These are phyloP conservation scores for Dascyllus trimaculatus DNA, from an alignment of 2,113 vertebrate genomes.

Conservation along the genomic window DNA sequence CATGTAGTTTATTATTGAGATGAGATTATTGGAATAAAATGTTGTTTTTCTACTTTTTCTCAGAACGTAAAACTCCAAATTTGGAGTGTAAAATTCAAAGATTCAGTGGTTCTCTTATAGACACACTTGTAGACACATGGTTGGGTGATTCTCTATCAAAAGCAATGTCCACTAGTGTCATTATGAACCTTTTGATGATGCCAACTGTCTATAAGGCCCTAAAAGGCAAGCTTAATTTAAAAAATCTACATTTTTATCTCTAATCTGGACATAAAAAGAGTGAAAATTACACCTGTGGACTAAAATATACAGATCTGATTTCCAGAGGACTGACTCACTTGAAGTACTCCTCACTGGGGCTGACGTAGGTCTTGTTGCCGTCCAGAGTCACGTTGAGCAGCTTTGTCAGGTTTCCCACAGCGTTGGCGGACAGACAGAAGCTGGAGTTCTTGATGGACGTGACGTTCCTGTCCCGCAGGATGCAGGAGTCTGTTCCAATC, in stretches of 20 bases:
- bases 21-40: too few relatives aligned
- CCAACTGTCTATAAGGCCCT: neutral
- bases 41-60: too few relatives aligned
- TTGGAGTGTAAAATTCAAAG: too few relatives aligned
- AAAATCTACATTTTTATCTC: too few relatives aligned
- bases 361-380: constrained; percentile 93
- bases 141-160: neutral
- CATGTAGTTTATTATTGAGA: neutral
- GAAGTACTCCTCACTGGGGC: constrained; percentile 98
- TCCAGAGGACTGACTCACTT: constrained; percentile 89
- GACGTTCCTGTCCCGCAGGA: constrained; percentile 90
- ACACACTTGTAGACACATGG: neutral
- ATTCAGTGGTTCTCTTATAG: neutral
- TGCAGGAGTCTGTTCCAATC: constrained; percentile 90
- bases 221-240: neutral
- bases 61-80: too few relatives aligned
- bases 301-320: neutral
- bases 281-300: neutral
- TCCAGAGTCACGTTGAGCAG: constrained; percentile 90
- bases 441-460: constrained; percentile 93
- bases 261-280: neutral
- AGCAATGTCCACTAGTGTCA: too few relatives aligned
- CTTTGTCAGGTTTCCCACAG: constrained; percentile 89
- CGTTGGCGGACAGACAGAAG: constrained; percentile 94
- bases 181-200: too few relatives aligned